phyloP scores from a whole-genome alignment of 2,888 invertebrate species.

The Loripinus fragilis region DNA sequence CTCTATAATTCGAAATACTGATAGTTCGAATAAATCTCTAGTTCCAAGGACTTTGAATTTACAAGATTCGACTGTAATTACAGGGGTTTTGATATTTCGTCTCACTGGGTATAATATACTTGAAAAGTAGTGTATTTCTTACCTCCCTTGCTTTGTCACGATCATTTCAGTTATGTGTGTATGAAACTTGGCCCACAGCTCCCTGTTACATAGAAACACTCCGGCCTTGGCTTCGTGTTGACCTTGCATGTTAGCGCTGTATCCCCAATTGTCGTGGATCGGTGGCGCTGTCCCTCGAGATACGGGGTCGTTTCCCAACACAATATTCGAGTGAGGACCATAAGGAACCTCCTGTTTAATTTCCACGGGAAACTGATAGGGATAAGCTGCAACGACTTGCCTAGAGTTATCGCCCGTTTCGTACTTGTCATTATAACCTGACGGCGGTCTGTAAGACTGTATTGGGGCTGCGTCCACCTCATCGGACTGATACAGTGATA shows the following conservation, averaged over 20 bases:
- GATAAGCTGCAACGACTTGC: background rate
- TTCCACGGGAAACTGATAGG: slow-evolving; percentile 7
- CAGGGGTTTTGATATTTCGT: no score
- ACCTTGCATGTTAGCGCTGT: background rate
- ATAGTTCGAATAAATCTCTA: no score
- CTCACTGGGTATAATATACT: no score
- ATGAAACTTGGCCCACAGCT: slow-evolving; percentile 81
- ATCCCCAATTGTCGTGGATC: background rate
- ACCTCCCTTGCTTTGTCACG: slow-evolving; percentile 82
- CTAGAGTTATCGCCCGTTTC: background rate
- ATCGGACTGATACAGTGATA: background rate
- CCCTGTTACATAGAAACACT: slow-evolving; percentile 76
- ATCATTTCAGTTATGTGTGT: slow-evolving; percentile 78
- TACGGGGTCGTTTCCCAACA: background rate
- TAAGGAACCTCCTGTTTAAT: background rate
- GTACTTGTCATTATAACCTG: background rate
- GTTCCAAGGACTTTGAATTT: no score
- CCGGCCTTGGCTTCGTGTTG: slow-evolving; percentile 8
- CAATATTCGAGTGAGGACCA: background rate
- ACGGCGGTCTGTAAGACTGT: background rate
- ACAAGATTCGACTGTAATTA: no score
- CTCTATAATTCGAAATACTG: no score
- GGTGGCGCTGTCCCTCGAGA: background rate
- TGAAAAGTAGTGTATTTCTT: no score
- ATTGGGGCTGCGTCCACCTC: background rate